A percentile compares a stretch with the other conserved stretches of the same genome.
These are phyloP conservation scores for Mirza zaza DNA, from an alignment of 2,113 vertebrate genomes.

Conservation along the genomic window DNA sequence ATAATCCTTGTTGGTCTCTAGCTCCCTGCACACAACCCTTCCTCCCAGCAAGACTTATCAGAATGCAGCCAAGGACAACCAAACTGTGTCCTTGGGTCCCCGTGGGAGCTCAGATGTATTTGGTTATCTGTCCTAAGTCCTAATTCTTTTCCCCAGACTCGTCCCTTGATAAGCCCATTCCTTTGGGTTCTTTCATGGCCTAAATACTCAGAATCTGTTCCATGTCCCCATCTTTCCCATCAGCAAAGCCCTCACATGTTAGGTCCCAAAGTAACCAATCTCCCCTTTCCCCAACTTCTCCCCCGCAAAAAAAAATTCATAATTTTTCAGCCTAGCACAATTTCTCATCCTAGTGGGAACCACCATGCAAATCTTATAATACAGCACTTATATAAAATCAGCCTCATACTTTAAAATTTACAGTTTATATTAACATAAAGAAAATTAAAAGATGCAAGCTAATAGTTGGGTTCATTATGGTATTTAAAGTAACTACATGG, in stretches of 20 bases:
- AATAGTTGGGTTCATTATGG: neutral
- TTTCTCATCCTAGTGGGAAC: neutral
- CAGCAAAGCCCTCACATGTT: neutral
- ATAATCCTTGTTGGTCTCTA: neutral
- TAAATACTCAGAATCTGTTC: neutral
- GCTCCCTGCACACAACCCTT: neutral
- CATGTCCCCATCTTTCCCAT: neutral
- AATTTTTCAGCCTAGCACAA: neutral
- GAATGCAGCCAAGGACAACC: neutral
- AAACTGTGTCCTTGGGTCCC: neutral
- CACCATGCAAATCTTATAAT: neutral
- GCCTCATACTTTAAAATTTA: neutral
- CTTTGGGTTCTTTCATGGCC: neutral
- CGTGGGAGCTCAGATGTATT: neutral
- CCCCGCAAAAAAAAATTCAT: neutral
- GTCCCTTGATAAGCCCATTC: neutral
- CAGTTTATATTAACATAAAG: neutral
- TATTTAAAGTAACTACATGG: neutral
- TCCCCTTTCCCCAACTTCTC: neutral
- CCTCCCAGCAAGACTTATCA: neutral
- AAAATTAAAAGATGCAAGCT: slow-evolving; percentile 41
- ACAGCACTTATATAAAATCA: neutral
- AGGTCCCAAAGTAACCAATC: neutral
- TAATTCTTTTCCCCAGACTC: neutral
- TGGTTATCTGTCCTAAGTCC: neutral